These are phyloP conservation scores for Tipula helvola DNA, from an alignment of 2,888 invertebrate species.

Conservation along the genomic window DNA sequence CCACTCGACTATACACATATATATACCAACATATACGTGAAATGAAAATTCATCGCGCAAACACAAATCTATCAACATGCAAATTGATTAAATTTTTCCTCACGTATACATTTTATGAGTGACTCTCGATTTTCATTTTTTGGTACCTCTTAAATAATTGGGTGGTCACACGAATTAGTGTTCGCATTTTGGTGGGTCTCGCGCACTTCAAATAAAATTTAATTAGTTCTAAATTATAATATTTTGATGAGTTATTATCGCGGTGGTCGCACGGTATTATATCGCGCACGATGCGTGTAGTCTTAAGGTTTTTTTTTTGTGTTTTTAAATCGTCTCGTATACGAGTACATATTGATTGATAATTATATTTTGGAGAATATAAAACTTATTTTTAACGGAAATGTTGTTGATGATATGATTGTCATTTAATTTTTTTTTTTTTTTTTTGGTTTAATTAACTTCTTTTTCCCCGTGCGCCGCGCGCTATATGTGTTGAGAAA, in stretches of 20 bases:
- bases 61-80: conserved; percentile 6
- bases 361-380: not conserved
- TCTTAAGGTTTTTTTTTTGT: not conserved
- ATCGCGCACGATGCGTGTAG: not conserved
- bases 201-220: not conserved
- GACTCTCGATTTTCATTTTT: not conserved
- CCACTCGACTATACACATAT: not conserved
- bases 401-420: not conserved
- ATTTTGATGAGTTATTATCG: not conserved
- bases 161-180: conserved; percentile 7
- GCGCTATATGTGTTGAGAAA: not conserved
- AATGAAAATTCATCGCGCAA: conserved; percentile 8
- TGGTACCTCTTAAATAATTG: conserved; percentile 1
- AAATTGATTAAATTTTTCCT: not conserved
- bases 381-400: not conserved
- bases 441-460: not conserved
- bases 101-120: not conserved
- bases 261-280: not conserved
- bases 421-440: not conserved
- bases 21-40: not conserved
- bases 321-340: not conserved
- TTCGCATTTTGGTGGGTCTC: not conserved
- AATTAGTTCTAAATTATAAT: not conserved
- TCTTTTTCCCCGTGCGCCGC: not conserved
- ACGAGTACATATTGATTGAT: not conserved